phyloP scores from a whole-genome alignment of 2,113 vertebrate genomes.

The Natator depressus region DNA sequence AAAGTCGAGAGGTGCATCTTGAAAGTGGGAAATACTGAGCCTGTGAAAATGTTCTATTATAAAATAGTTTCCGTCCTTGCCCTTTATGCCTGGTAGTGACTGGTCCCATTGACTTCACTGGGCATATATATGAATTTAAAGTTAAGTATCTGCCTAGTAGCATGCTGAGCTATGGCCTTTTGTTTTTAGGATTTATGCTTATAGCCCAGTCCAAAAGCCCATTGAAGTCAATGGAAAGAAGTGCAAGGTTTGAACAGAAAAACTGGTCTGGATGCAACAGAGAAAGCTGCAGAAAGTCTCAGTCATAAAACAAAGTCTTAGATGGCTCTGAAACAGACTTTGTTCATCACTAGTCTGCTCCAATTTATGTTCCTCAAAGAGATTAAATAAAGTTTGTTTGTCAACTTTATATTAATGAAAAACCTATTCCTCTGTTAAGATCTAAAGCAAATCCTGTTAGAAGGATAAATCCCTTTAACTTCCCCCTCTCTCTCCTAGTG shows the following conservation, averaged over 20 bases:
- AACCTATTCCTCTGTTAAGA: background rate
- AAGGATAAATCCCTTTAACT: background rate
- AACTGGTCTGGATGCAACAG: background rate
- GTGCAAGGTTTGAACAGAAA: background rate
- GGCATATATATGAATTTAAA: background rate
- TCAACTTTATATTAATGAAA: background rate
- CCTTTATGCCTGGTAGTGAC: background rate
- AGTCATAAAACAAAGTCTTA: background rate
- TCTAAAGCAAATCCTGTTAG: background rate
- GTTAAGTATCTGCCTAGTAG: background rate
- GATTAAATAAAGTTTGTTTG: background rate
- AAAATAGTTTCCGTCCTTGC: background rate
- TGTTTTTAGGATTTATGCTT: background rate
- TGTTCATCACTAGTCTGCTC: background rate
- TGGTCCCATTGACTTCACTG: background rate
- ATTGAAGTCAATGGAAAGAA: background rate
- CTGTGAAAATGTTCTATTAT: slow-evolving; percentile 22
- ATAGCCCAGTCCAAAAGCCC: background rate
- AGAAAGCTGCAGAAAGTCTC: background rate
- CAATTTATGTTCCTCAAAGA: background rate
- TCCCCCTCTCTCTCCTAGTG: background rate
- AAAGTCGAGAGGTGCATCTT: slow-evolving; percentile 74
- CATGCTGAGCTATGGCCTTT: background rate
- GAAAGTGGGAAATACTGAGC: slow-evolving; percentile 39
- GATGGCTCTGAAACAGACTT: background rate